Percentiles rank a stretch among this genome's conserved stretches.
Conservation (phyloP, 2,113 vertebrate genomes). For the Penelope pileata region DNA sequence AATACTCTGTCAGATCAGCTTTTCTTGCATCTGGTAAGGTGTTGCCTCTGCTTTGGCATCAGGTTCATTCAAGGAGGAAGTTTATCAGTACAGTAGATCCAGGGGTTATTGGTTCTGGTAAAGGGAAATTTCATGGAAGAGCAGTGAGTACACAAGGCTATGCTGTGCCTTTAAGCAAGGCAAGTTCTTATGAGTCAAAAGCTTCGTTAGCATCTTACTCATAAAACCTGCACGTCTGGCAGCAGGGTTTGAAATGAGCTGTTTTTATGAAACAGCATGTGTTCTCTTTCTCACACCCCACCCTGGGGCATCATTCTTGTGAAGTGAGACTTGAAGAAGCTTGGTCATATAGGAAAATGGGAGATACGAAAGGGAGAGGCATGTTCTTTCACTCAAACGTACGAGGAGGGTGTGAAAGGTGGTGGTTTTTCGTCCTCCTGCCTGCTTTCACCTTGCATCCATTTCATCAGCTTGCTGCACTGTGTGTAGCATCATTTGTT, state of each 20-base stretch:
- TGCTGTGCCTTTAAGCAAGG: slow-evolving; percentile 26
- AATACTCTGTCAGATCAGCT: background rate
- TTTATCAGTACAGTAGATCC: background rate
- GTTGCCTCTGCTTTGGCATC: background rate
- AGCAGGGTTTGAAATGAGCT: slow-evolving; percentile 60
- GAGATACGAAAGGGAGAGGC: slow-evolving; percentile 55
- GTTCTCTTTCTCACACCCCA: slow-evolving; percentile 60
- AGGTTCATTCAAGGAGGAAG: background rate
- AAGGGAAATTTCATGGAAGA: background rate
- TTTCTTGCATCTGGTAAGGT: background rate
- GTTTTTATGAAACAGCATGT: slow-evolving; percentile 52
- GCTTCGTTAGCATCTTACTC: slow-evolving; percentile 63
- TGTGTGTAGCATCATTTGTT: accelerated
- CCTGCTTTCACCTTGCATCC: background rate
- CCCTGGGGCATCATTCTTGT: slow-evolving; percentile 75
- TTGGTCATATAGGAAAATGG: slow-evolving; percentile 39
- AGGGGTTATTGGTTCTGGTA: background rate
- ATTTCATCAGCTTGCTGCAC: background rate
- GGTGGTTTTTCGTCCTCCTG: background rate
- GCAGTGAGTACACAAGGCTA: background rate
- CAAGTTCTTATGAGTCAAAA: slow-evolving; percentile 46
- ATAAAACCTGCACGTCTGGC: slow-evolving; percentile 61
- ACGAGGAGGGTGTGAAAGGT: background rate
- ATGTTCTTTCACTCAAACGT: background rate
- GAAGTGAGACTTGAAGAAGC: slow-evolving; percentile 64